These are phyloP conservation scores for Haemorhous mexicanus DNA, from an alignment of 2,113 vertebrate species.

Conservation along the genomic window DNA sequence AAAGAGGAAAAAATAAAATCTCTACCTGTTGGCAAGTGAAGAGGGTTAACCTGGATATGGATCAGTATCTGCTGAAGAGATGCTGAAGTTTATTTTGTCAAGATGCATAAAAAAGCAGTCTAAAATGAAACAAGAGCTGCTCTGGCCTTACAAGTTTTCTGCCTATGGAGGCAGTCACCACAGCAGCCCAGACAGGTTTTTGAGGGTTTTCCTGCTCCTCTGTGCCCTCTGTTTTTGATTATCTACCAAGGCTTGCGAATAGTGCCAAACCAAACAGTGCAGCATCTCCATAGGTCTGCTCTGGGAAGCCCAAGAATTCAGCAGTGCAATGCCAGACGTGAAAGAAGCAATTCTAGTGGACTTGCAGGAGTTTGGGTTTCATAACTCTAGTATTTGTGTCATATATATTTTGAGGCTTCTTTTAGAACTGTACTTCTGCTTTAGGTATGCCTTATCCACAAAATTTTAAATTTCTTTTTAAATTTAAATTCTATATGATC, in stretches of 20 bases:
- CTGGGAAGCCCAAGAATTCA: slow-evolving; percentile 68
- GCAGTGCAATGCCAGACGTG: slow-evolving; percentile 30
- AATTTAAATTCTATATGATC: not conserved
- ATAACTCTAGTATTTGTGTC: slow-evolving; percentile 34
- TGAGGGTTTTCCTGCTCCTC: slow-evolving; percentile 71
- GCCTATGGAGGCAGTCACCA: slow-evolving; percentile 25
- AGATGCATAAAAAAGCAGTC: not conserved
- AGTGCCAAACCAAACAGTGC: slow-evolving; percentile 76
- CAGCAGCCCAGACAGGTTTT: slow-evolving; percentile 71
- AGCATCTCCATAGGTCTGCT: slow-evolving; percentile 60
- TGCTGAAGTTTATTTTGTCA: not conserved
- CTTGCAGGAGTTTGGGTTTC: slow-evolving; percentile 42
- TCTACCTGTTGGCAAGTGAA: not conserved
- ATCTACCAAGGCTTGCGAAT: slow-evolving; percentile 64
- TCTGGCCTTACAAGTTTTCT: slow-evolving; percentile 50
- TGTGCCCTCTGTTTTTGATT: slow-evolving; percentile 74
- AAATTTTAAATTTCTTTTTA: too few relatives aligned
- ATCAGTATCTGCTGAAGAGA: not conserved
- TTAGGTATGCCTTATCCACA: not conserved
- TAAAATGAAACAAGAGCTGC: slow-evolving; percentile 18
- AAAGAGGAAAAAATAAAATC: not conserved
- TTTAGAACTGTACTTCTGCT: not conserved
- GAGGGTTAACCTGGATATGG: not conserved
- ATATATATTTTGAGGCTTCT: slow-evolving; percentile 9
- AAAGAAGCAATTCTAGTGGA: slow-evolving; percentile 50